Percentiles rank a stretch among this genome's conserved stretches.
Evolutionary conservation across 1,140 invertebrate species (phyloP).

Genomic region (Gonatopus flavifemur): DNA sequence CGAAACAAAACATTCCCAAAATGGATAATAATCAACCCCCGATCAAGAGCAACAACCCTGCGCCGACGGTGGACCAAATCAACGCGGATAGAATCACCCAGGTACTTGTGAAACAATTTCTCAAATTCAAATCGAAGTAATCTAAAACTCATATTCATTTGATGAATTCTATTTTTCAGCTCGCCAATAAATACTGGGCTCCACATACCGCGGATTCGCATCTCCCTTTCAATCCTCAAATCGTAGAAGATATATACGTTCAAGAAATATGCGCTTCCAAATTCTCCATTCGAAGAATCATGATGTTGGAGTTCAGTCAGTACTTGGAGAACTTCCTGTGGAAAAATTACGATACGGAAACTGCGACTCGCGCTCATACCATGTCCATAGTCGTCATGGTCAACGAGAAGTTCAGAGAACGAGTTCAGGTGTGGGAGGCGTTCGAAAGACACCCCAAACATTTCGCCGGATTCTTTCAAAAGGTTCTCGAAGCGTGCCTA

Average conservation of each 20-base stretch:
- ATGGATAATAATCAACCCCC: slow-evolving; percentile 38
- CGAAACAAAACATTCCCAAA: slow-evolving; percentile 7
- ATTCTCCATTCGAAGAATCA: slow-evolving; percentile 85
- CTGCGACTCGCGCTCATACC: slow-evolving; percentile 77
- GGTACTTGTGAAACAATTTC: slow-evolving; percentile 53
- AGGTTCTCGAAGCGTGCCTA: slow-evolving; percentile 75
- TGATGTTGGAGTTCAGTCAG: slow-evolving; percentile 96
- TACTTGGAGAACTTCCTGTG: slow-evolving; percentile 97
- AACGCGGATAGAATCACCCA: slow-evolving; percentile 80
- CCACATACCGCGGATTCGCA: slow-evolving; percentile 73
- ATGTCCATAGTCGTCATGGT: slow-evolving; percentile 97
- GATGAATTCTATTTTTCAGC: slow-evolving; percentile 55
- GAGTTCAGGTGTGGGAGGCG: slow-evolving; percentile 93
- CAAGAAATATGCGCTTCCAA: slow-evolving; percentile 77
- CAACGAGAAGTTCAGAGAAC: slow-evolving; percentile 97
- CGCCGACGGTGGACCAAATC: slow-evolving; percentile 81
- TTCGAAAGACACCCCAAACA: slow-evolving; percentile 81
- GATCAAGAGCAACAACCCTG: slow-evolving; percentile 63
- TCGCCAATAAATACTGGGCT: slow-evolving; percentile 88
- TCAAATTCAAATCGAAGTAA: not conserved
- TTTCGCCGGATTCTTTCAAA: slow-evolving; percentile 86
- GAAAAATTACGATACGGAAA: slow-evolving; percentile 83
- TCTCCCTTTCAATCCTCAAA: slow-evolving; percentile 69
- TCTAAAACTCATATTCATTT: not conserved
- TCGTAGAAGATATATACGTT: slow-evolving; percentile 80